Evolutionary conservation across 2,113 vertebrate genomes (phyloP), one percentile per base, ranked within the genome.

Genomic region (Amblyopsis rosae): DNA sequence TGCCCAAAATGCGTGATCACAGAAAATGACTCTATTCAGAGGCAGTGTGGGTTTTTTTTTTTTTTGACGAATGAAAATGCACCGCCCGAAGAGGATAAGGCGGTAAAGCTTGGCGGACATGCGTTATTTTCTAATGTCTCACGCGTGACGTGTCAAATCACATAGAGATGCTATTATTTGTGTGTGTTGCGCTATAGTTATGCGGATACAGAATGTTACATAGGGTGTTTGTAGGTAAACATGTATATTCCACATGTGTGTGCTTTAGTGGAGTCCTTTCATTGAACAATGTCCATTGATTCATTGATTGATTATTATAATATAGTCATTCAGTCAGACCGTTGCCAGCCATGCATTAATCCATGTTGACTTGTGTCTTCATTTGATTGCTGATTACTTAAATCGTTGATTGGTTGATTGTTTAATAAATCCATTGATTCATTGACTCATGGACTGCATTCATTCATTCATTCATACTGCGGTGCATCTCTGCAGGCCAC

Each of bases 11-110:
- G 51, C 15, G 19, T 68, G 70, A 81, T 85, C 82, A 83, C 78
- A 84, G 79, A 71, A 41, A 77, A 70, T 53, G 55, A 77, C 72
- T 89, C 77, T 70, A 83, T 88, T 81, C 77, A 71, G 67, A 75
- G 50, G 68, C 69, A 2, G 19, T 54, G 51, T 54, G 13, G 12
- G 9, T 54, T 12, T 67, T 62, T 56, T 73, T 35, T 35, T 54
- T 76, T 82, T 80, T 86, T 80, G 77, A 76, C 62, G 54, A 70
- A 86, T 76, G 63, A 74, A 82, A 78, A 50, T 65, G 67, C 47
- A 26, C 32, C 69, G 59, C 51, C 72, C 53, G 69, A 62, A 55
- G 51, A 17, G 47, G 65, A 69, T 56, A 41, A 41, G 7, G 53
- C 64, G 65, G 82, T 70, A 75, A 79, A 79, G 72, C 74, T 69